A percentile compares a stretch with the other conserved stretches of the same genome.
These are phyloP conservation scores for Apamea crenata DNA, from an alignment of 2,888 invertebrate species.

Conservation along the genomic window DNA sequence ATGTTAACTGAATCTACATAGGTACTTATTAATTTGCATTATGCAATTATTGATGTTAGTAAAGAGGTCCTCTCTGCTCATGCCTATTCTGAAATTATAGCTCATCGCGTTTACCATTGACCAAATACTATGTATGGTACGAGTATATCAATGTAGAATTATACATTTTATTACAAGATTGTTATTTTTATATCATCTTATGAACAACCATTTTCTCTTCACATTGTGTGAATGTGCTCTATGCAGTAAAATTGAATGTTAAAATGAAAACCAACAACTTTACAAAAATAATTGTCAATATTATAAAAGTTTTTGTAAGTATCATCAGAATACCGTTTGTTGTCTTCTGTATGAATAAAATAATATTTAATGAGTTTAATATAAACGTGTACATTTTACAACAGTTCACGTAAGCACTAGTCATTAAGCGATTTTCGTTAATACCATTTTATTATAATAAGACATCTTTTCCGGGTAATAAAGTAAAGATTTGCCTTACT, in stretches of 20 bases:
- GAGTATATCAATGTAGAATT: neutral
- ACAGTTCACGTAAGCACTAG: neutral
- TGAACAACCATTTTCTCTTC: neutral
- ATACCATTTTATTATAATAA: neutral
- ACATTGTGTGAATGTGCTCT: neutral
- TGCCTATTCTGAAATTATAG: neutral
- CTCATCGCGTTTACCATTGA: conserved; percentile 4
- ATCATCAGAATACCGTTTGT: neutral
- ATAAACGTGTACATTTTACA: neutral
- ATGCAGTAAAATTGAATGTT: neutral
- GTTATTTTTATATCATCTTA: neutral
- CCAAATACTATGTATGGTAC: neutral
- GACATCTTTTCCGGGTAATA: neutral
- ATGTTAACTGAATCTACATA: neutral
- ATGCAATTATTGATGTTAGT: neutral
- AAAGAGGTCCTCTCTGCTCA: neutral
- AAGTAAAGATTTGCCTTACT: conserved; percentile 16
- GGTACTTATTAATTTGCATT: neutral
- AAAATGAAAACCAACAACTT: neutral
- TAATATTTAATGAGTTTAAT: neutral
- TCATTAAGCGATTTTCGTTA: neutral
- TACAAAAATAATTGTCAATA: neutral
- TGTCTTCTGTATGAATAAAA: neutral
- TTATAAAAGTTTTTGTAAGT: neutral
- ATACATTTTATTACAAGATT: neutral